A percentile compares a stretch with the other conserved stretches of the same genome.
Conservation (phyloP, 2,797 vertebrate species). For the Lindbergichthys nudifrons region DNA sequence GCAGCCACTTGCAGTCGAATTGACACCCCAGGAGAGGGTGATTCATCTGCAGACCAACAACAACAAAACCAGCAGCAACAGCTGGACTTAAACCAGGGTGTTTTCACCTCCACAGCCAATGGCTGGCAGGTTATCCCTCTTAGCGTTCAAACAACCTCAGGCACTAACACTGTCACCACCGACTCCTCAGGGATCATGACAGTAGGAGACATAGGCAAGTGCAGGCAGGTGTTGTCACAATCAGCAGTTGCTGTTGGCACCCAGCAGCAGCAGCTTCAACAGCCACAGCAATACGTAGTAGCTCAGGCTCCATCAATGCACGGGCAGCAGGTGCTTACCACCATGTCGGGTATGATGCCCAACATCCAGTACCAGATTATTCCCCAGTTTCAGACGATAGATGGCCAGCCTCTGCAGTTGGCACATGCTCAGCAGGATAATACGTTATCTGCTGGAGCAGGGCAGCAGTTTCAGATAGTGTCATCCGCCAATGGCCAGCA, state of each 20-base stretch:
- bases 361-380: slow-evolving; percentile 99
- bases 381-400: slow-evolving; percentile 96
- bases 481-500: slow-evolving; percentile 89
- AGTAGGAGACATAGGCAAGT: slow-evolving; percentile 69
- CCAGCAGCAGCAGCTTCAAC: slow-evolving; percentile 90
- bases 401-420: slow-evolving; percentile 94
- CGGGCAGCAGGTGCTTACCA: slow-evolving; percentile 92
- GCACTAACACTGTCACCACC: slow-evolving; percentile 80
- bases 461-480: slow-evolving; percentile 87
- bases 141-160: slow-evolving; percentile 77
- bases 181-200: slow-evolving; percentile 78
- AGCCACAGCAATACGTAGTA: slow-evolving; percentile 87
- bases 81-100: slow-evolving; percentile 88
- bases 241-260: slow-evolving; percentile 64
- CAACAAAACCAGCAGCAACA: slow-evolving; percentile 82
- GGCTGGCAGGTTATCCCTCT: slow-evolving; percentile 94
- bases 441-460: slow-evolving; percentile 49
- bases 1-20: slow-evolving; percentile 98
- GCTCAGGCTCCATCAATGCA: slow-evolving; percentile 89
- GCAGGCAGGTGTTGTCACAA: slow-evolving; percentile 63
- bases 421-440: slow-evolving; percentile 86
- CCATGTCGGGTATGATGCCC: slow-evolving; percentile 91
- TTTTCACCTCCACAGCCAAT: slow-evolving; percentile 90
- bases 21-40: slow-evolving; percentile 92
- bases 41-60: slow-evolving; percentile 81